Evolutionary conservation across 1,140 invertebrate genomes (phyloP).

Genomic region (Drosophila sturtevanti): DNA sequence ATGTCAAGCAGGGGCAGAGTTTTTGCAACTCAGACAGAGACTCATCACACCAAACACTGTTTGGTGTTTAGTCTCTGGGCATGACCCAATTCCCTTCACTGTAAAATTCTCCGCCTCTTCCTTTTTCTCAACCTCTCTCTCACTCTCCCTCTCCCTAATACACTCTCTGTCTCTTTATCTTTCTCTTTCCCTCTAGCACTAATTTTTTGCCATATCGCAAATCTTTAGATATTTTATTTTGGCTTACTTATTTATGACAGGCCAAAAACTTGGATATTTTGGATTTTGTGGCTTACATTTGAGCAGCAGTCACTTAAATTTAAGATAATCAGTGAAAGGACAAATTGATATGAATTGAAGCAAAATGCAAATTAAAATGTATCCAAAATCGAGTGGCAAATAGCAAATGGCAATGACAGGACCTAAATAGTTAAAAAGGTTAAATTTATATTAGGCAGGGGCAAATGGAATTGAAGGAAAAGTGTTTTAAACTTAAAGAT

Average conservation of each 20-base stretch:
- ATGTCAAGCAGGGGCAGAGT: conserved; percentile 22
- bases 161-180: neutral
- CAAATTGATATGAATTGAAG: neutral
- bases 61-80: neutral
- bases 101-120: no score
- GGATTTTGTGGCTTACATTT: neutral
- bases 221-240: neutral
- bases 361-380: neutral
- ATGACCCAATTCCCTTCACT: neutral
- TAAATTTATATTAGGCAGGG: neutral
- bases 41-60: neutral
- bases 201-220: neutral
- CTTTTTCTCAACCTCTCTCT: neutral
- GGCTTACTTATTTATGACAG: neutral
- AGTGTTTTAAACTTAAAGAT: neutral
- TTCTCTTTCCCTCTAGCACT: neutral
- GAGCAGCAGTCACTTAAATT: neutral
- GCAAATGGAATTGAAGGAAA: no score
- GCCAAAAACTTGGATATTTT: neutral
- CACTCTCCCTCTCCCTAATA: neutral
- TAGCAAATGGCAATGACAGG: neutral
- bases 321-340: neutral
- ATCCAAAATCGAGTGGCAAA: neutral
- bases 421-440: neutral
- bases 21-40: neutral